Evolutionary conservation across 2,113 vertebrate genomes (phyloP), one percentile per base, ranked within the genome.

Genomic region (Artemisiospiza belli): DNA sequence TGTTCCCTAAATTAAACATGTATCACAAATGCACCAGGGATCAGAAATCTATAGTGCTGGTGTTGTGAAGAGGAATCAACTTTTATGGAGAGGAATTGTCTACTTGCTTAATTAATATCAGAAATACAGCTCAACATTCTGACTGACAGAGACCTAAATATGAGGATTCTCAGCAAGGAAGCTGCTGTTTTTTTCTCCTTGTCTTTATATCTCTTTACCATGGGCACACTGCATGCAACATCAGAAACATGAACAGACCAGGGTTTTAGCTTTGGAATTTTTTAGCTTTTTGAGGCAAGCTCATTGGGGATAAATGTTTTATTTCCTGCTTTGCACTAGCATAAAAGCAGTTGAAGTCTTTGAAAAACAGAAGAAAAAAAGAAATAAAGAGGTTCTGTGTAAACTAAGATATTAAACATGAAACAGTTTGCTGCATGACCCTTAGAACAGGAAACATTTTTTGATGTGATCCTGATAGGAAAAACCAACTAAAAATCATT

Each of bases 241-340:
- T 92, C 28, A 79, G 78, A 94, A 91, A 76, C 12, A 59, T 54
- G 5, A 80, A 21, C 15, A 90, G 61, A 41, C 12, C 14, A n/a
- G 39, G 31, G 6, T 15, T 89, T 75, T 51, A 28, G 30, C 22
- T 12, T 5, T 83, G 28, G 33, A 17, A 17, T 44, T 55, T 79
- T 92, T 83, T 66, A 18, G 17, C 7, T 11, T 6, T 82, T 83
- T 79, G 39, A 46, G 86, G 41, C 46, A 43, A 89, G 27, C 15
- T 95, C 39, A 66, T 35, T 93, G 75, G 27, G 44, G 17, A 5
- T 63, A 54, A 79, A 82, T 73, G 20, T 83, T 95, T 89, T 92
- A 84, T 95, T 95, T 96, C 62, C 68, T 94, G 58, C 43, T 97
- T 95, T 94, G 27, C 57, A 75, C 55, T 77, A 79, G 30, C 18